These are phyloP conservation scores for Bombus impatiens DNA, from an alignment of 1,140 invertebrate species.

Conservation along the genomic window DNA sequence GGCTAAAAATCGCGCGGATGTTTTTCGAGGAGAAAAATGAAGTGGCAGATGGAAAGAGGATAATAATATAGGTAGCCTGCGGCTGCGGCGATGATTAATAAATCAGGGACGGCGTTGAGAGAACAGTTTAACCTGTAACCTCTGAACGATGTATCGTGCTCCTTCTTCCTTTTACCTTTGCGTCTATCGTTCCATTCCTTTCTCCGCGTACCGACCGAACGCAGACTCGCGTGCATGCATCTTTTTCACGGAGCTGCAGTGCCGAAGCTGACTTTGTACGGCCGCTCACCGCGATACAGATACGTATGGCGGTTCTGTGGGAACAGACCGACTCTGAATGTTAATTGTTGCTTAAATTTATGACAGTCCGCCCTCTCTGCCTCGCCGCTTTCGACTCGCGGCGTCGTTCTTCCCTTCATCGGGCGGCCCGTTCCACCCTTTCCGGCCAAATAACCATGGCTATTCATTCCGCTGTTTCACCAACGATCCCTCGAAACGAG, in stretches of 20 bases:
- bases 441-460: slow-evolving; percentile 67
- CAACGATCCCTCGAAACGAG: slow-evolving; percentile 69
- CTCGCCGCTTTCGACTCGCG: slow-evolving; percentile 34
- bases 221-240: slow-evolving; percentile 59
- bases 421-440: slow-evolving; percentile 48
- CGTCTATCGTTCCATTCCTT: slow-evolving; percentile 41
- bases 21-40: slow-evolving; percentile 58
- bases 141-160: slow-evolving; percentile 71
- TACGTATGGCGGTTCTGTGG: slow-evolving; percentile 67
- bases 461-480: slow-evolving; percentile 67
- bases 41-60: slow-evolving; percentile 64
- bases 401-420: slow-evolving; percentile 52
- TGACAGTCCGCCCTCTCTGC: slow-evolving; percentile 71
- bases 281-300: slow-evolving; percentile 69
- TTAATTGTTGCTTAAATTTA: slow-evolving; percentile 82
- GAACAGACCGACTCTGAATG: slow-evolving; percentile 74
- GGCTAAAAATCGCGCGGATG: slow-evolving; percentile 26
- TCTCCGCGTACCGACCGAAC: slow-evolving; percentile 39
- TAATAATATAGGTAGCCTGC: slow-evolving; percentile 72
- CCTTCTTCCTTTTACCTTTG: slow-evolving; percentile 59
- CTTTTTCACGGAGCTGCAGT: slow-evolving; percentile 63
- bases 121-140: slow-evolving; percentile 77
- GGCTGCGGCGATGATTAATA: slow-evolving; percentile 74
- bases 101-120: slow-evolving; percentile 77
- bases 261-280: slow-evolving; percentile 42